A percentile compares a stretch with the other conserved stretches of the same genome.
Conservation (phyloP, 2,113 vertebrate genomes). For the Terrapene triunguis region DNA sequence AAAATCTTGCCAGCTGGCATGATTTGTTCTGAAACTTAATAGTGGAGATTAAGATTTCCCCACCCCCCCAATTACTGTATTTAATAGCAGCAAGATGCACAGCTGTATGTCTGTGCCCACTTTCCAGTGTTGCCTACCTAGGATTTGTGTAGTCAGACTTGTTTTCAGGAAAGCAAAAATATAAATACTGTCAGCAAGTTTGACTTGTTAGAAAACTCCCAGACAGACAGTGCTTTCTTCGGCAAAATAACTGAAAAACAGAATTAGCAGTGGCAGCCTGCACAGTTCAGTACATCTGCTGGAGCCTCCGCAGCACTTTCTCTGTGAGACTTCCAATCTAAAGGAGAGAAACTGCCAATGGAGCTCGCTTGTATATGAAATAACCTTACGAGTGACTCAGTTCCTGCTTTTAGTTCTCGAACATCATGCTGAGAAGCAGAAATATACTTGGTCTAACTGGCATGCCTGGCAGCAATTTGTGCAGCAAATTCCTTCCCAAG, state of each 20-base stretch:
- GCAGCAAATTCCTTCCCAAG: neutral
- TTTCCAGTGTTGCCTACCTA: neutral
- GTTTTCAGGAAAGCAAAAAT: neutral
- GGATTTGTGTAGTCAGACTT: neutral
- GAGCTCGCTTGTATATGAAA: neutral
- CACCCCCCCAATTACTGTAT: too few relatives aligned
- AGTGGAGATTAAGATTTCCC: neutral
- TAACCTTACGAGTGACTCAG: neutral
- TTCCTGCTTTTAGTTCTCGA: neutral
- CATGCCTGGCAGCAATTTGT: neutral
- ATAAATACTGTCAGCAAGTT: neutral
- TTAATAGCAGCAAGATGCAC: neutral
- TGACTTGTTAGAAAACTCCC: neutral
- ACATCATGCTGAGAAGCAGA: neutral
- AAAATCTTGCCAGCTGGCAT: neutral
- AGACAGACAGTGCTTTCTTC: neutral
- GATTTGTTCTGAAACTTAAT: neutral
- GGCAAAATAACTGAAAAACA: neutral
- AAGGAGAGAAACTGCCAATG: neutral
- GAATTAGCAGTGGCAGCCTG: neutral
- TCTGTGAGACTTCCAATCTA: neutral
- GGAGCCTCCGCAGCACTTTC: neutral
- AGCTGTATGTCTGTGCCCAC: neutral
- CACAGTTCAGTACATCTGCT: neutral
- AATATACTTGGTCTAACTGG: neutral